Percentiles rank a stretch among this genome's conserved stretches.
phyloP scores from a whole-genome alignment of 2,888 invertebrate genomes.

The Lepidocyrtinus sp. region DNA sequence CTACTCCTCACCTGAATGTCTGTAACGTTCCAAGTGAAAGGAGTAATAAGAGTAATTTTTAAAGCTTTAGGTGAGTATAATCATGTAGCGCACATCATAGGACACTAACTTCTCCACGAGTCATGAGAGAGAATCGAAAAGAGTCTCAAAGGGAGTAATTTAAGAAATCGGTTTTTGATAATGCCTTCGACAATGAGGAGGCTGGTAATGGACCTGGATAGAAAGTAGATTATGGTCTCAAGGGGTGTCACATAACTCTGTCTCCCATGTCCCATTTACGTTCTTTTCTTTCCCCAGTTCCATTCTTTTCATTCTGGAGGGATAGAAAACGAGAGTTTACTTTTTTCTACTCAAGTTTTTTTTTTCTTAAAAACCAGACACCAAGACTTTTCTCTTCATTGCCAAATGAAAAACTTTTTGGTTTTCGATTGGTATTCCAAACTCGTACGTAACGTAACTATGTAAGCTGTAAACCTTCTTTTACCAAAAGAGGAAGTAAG shows the following conservation, averaged over 20 bases:
- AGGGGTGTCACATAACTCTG: conserved; percentile 64
- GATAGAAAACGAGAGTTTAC: background rate
- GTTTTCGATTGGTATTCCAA: too few species aligned
- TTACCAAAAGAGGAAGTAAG: too few species aligned
- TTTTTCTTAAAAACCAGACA: background rate
- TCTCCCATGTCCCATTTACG: conserved; percentile 61
- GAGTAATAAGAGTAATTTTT: background rate
- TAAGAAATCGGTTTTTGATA: conserved; percentile 68
- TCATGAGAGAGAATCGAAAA: conserved; percentile 52
- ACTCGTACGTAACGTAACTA: too few species aligned
- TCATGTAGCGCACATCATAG: background rate
- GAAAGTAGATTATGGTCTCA: conserved; percentile 66
- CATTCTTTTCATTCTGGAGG: conserved; percentile 35
- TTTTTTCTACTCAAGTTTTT: background rate
- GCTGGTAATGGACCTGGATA: conserved; percentile 65
- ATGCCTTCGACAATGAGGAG: conserved; percentile 66
- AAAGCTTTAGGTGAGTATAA: background rate
- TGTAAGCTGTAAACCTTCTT: too few species aligned
- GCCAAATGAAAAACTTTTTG: background rate
- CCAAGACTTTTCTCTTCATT: background rate
- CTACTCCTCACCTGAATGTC: too few species aligned
- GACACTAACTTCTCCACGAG: too few species aligned
- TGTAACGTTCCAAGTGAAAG: too few species aligned
- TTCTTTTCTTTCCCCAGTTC: conserved; percentile 42
- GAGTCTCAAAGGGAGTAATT: conserved; percentile 66